phyloP scores from a whole-genome alignment of 2,888 invertebrate genomes.

The Deroplatys truncata region DNA sequence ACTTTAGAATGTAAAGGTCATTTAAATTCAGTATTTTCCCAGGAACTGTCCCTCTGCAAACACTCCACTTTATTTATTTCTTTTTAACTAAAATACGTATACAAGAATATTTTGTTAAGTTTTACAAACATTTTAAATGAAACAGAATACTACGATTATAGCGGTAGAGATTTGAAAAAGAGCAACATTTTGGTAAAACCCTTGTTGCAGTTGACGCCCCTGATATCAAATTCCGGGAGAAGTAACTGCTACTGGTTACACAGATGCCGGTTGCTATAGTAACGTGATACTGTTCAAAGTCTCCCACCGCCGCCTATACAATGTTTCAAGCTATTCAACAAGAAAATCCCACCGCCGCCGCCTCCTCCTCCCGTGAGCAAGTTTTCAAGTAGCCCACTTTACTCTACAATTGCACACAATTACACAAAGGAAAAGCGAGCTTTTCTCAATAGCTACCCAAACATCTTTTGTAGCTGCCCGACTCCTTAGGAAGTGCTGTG shows the following conservation, averaged over 20 bases:
- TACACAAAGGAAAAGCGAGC: not conserved
- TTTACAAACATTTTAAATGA: no score
- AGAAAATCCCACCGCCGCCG: not conserved
- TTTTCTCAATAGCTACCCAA: not conserved
- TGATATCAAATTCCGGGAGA: not conserved
- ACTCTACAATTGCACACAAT: not conserved
- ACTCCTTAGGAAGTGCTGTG: no score
- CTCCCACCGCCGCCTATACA: not conserved
- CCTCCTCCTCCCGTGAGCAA: not conserved
- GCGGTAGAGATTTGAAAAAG: no score
- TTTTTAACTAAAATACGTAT: no score
- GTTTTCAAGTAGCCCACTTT: not conserved
- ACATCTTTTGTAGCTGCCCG: not conserved
- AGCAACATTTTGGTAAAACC: no score
- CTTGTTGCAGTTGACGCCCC: not conserved
- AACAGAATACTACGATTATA: no score
- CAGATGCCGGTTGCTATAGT: not conserved
- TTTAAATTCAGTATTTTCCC: no score
- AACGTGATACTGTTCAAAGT: not conserved
- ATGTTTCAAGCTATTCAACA: conserved; percentile 10
- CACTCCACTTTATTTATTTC: no score
- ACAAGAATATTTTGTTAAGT: no score
- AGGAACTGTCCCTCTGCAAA: no score
- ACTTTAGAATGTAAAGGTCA: no score
- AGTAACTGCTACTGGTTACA: not conserved